Percentiles rank a stretch among this genome's conserved stretches.
Evolutionary conservation across 2,113 vertebrate genomes (phyloP).

Genomic region (Nyctereutes procyonoides): DNA sequence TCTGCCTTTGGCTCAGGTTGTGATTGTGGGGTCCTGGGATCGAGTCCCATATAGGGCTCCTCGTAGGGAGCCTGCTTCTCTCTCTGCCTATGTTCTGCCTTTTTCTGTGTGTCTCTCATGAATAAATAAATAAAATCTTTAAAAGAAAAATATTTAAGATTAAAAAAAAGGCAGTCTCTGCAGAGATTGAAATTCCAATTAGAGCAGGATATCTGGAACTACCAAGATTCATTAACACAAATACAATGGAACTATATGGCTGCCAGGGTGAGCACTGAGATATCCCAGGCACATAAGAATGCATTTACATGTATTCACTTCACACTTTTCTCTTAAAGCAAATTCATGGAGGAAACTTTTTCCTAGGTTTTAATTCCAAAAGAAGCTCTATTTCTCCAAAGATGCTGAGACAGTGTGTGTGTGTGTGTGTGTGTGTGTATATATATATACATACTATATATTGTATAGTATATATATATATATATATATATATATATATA

Average conservation of each 20-base stretch:
- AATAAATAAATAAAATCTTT: too few relatives aligned
- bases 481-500: too few relatives aligned
- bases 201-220: not conserved
- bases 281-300: not conserved
- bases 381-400: not conserved
- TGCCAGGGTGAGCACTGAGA: not conserved
- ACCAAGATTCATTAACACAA: not conserved
- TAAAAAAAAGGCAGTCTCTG: not conserved
- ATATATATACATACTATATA: not conserved
- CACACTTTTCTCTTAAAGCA: not conserved
- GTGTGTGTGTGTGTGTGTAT: too few relatives aligned
- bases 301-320: not conserved
- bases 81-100: too few relatives aligned
- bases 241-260: not conserved
- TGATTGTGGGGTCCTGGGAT: too few relatives aligned
- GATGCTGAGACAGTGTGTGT: not conserved
- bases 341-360: not conserved
- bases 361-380: not conserved
- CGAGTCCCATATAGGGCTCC: too few relatives aligned
- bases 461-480: too few relatives aligned
- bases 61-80: too few relatives aligned
- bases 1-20: too few relatives aligned
- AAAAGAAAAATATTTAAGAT: too few relatives aligned
- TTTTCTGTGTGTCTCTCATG: too few relatives aligned
- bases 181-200: not conserved